Base-by-base conservation (phyloP, 2,888 invertebrate species). In the Ptilodon capucinus region DNA sequence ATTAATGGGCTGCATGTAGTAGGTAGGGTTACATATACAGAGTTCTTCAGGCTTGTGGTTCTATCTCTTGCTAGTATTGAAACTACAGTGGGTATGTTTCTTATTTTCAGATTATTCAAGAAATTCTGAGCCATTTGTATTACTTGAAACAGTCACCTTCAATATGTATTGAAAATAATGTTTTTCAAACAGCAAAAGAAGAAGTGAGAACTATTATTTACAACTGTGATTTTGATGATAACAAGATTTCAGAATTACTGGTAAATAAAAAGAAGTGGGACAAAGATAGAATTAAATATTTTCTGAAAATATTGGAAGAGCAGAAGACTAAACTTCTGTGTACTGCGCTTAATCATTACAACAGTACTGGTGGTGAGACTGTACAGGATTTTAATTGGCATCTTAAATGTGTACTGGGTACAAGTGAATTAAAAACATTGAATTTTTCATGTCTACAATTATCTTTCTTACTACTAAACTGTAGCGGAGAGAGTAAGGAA, bases 381-480 rank as follows among this genome's bases (percentile, higher is more conserved):
- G 34, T 84, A 11, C 56, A 53, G 14, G 63, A 73, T 45, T 81
- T 80, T 68, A 75, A 84, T 58, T 88, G 87, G 86, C 38, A 59
- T 41, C 50, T 86, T 5, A 87, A 86, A 64, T 54, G 76, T 40
- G 67, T 85, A 36, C 54, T 77, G 40, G 88, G 88, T 7, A 83
- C 80, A 35, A 86, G 85, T 66, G 79, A 81, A 53, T 54, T 84
- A 19, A 81, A 81, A 60, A 76, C 74, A 14, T 57, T 80, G 21
- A 74, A 66, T 51, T 83, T 83, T 64, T 77, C 85, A 14, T 42
- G 86, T 16, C 34, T 86, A 6, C 82, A 84, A 54, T 58, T 88
- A 11, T 50, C 66, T 21, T 53, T 87, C n/a, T 65, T 63, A 23
- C 79, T 76, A 30, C 46, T 74, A 28, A 57, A 68, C 40, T 64